Evolutionary conservation across 2,888 invertebrate genomes (phyloP).

Genomic region (Scaptomyza reducta): DNA sequence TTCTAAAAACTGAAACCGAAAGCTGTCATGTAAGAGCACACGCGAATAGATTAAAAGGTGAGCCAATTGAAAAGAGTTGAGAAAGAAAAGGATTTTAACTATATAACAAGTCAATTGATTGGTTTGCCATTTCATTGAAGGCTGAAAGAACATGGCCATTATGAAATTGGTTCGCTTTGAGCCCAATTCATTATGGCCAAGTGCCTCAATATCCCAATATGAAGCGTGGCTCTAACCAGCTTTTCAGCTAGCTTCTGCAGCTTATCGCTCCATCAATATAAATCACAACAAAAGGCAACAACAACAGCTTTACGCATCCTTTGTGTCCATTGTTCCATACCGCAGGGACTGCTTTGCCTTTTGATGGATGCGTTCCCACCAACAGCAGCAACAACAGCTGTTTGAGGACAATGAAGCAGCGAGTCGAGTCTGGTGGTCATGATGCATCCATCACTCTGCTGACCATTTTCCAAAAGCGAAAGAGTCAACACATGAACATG

Average conservation of each 20-base stretch:
- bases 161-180: neutral
- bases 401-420: conserved; percentile 32
- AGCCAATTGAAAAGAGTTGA: neutral
- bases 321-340: conserved; percentile 48
- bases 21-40: conserved; percentile 33
- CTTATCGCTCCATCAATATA: conserved; percentile 71
- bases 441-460: conserved; percentile 50
- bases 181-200: conserved; percentile 61
- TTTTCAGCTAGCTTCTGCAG: conserved; percentile 6
- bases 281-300: conserved; percentile 69
- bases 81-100: neutral
- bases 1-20: conserved; percentile 60
- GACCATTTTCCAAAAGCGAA: conserved; percentile 4
- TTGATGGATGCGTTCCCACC: conserved; percentile 64
- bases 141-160: neutral
- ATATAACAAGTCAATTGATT: neutral
- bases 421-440: conserved; percentile 33
- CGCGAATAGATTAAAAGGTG: conserved; percentile 24
- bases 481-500: no score
- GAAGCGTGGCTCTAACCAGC: conserved; percentile 5
- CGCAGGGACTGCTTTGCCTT: conserved; percentile 42
- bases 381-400: conserved; percentile 51
- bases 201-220: conserved; percentile 53
- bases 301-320: conserved; percentile 46
- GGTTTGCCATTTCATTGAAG: neutral